Evolutionary conservation across 2,888 invertebrate genomes (phyloP).

Genomic region (Callosobruchus maculatus): DNA sequence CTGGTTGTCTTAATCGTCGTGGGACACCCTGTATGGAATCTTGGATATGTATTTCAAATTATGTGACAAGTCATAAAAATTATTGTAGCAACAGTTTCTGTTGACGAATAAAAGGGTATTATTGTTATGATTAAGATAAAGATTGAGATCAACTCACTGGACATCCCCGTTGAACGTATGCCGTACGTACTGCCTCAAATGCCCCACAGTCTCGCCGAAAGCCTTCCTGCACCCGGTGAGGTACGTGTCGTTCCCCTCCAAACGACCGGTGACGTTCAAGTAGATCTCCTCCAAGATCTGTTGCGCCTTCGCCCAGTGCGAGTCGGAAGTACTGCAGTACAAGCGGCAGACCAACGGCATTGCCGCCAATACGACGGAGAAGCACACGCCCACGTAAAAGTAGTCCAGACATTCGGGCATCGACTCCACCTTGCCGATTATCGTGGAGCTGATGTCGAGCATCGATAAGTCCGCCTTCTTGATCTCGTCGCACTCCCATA

Average conservation of each 20-base stretch:
- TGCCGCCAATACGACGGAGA: slow-evolving; percentile 59
- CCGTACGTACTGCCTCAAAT: background rate
- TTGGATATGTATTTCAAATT: too few relatives aligned
- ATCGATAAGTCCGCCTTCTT: slow-evolving; percentile 92
- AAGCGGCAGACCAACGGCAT: slow-evolving; percentile 59
- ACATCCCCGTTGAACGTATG: background rate
- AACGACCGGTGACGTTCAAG: slow-evolving; percentile 6
- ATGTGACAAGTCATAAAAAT: too few relatives aligned
- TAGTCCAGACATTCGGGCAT: slow-evolving; percentile 78
- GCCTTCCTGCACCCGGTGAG: background rate
- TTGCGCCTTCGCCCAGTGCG: slow-evolving; percentile 7
- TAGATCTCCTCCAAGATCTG: slow-evolving; percentile 10
- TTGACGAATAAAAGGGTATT: too few relatives aligned
- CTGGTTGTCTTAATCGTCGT: too few relatives aligned
- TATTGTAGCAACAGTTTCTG: too few relatives aligned
- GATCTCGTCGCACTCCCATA: slow-evolving; percentile 88
- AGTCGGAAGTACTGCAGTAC: slow-evolving; percentile 8
- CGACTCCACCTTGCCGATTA: slow-evolving; percentile 86
- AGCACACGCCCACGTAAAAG: slow-evolving; percentile 64
- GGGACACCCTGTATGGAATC: too few relatives aligned
- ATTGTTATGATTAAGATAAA: too few relatives aligned
- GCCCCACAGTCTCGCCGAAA: background rate
- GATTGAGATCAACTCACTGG: background rate
- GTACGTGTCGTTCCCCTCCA: background rate
- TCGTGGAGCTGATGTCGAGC: slow-evolving; percentile 90